Conservation (phyloP, 2,797 vertebrate genomes). For the Micrastur ruficollis region DNA sequence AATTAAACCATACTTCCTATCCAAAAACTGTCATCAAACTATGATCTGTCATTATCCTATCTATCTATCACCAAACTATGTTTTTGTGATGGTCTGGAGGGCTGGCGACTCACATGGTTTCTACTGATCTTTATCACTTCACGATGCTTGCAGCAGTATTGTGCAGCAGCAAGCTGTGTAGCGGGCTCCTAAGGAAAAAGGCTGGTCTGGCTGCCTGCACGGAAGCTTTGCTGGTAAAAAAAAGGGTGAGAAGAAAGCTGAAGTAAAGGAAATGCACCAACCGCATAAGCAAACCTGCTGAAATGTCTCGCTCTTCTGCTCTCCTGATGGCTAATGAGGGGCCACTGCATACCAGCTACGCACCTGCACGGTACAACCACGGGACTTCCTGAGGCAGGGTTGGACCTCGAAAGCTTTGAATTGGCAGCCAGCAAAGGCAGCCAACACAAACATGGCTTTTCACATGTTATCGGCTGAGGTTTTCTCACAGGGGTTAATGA, state of each 20-base stretch:
- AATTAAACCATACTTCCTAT: neutral
- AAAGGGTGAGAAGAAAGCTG: neutral
- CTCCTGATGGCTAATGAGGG: neutral
- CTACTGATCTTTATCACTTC: neutral
- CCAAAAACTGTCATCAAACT: neutral
- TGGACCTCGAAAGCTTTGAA: neutral
- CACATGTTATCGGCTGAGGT: neutral
- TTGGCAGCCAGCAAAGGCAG: neutral
- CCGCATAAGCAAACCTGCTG: neutral
- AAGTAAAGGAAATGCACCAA: neutral
- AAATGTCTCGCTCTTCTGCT: neutral
- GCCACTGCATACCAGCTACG: accelerated
- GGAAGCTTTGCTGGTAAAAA: neutral
- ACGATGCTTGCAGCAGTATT: neutral
- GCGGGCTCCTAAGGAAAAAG: neutral
- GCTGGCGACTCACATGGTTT: neutral
- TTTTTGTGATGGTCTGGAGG: neutral
- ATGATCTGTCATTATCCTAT: neutral
- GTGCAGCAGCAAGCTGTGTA: neutral
- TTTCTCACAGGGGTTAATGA: neutral
- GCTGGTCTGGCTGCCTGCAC: neutral
- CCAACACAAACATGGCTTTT: neutral
- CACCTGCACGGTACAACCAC: neutral
- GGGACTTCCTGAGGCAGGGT: neutral
- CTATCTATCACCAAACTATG: neutral